Evolutionary conservation across 1,140 invertebrate genomes (phyloP), one percentile per base, ranked within the genome.

Genomic region (Zaprionus lachaisei): DNA sequence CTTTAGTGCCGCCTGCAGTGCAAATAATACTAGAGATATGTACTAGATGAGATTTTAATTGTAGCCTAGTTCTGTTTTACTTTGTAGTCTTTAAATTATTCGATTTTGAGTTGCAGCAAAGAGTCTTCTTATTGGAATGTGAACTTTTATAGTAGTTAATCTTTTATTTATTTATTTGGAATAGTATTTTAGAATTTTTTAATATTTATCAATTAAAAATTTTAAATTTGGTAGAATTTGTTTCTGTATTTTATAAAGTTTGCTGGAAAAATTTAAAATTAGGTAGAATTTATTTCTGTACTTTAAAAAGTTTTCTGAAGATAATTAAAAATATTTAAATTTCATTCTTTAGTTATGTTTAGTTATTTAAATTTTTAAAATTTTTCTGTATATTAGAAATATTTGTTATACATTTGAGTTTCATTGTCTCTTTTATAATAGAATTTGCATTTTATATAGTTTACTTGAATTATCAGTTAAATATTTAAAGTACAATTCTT

Each of bases 1-100:
- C 37, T 61, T 56, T 47, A 51, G 24, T 70, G 47, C 31, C 51
- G 24, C 5, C 37, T 68, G 20, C 38, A 44, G 38, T 56, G 28
- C 24, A 28, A 20, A 38, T 65, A 51, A 58, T 47, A 17, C 41
- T 47, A 47, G n/a, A 47, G n/a, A 41, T 41, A 26, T 26, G 24
- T 26, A 47, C 7, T 28, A 49, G 17, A 22, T 49, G 20, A 24
- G 14, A 22, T 24, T 26, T 47, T 37, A 54, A 51, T 9, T 22
- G 28, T 31, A 22, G 11, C 17, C 26, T 11, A 51, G 28, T 15
- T 20, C 5, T 34, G 15, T 17, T 58, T 58, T 51, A 11, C 47
- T 4, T 14, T 51, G 47, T 51, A 47, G 38, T 24, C 57, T 41
- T 62, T 62, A 47, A 47, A 47, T 17, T 17, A 17, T 9, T 3